Conservation (phyloP, 2,797 vertebrate genomes). For the Zalophus californianus region DNA sequence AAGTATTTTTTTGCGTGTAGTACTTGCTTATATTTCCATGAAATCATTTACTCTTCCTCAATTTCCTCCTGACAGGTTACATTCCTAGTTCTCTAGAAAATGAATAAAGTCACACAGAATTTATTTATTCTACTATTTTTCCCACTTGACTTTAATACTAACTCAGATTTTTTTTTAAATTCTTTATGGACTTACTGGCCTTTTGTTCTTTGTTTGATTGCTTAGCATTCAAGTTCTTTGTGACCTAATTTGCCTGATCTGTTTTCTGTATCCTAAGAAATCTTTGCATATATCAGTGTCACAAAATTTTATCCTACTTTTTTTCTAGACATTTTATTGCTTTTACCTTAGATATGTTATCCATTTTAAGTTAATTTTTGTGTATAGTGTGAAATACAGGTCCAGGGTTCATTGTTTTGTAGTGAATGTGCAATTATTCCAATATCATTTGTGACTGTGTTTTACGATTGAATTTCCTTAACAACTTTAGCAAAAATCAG, state of each 20-base stretch:
- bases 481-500: not conserved
- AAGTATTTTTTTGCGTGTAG: not conserved
- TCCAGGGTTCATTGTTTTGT: not conserved
- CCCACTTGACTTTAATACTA: not conserved
- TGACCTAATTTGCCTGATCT: not conserved
- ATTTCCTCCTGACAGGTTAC: not conserved
- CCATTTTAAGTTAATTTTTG: not conserved
- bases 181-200: not conserved
- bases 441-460: not conserved
- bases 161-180: not conserved
- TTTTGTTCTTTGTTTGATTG: not conserved
- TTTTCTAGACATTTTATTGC: not conserved
- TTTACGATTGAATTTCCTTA: not conserved
- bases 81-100: not conserved
- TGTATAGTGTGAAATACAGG: not conserved
- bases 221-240: not conserved
- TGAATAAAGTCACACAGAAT: not conserved
- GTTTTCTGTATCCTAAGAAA: conserved; percentile 13
- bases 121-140: not conserved
- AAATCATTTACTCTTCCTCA: not conserved
- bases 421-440: not conserved
- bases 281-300: not conserved
- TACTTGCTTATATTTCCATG: not conserved
- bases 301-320: not conserved
- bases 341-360: not conserved